phyloP scores from a whole-genome alignment of 53 echinoderm and acorn worm species.

The Arbacia lixula region DNA sequence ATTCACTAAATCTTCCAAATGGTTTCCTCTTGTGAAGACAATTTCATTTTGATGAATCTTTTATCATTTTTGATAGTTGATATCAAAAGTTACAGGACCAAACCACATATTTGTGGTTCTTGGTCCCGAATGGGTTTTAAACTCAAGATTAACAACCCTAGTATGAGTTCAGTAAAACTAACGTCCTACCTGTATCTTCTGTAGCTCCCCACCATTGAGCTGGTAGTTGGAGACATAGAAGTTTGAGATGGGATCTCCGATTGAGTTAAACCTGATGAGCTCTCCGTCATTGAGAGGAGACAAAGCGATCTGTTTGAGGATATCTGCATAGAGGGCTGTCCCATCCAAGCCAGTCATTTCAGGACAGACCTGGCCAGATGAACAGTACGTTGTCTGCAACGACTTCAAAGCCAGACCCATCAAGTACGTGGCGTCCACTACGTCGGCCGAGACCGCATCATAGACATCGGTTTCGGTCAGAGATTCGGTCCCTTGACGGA shows the following conservation, averaged over 20 bases:
- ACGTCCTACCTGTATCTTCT: constrained; percentile 59
- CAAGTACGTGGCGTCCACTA: constrained; percentile 78
- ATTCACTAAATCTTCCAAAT: too few relatives aligned
- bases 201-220: background rate
- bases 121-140: too few relatives aligned
- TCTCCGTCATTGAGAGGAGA: constrained; percentile 59
- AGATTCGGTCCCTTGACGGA: constrained; percentile 47
- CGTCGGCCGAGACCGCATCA: constrained; percentile 63
- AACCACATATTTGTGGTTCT: too few relatives aligned
- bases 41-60: too few relatives aligned
- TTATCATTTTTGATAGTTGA: too few relatives aligned
- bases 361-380: constrained; percentile 55
- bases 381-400: constrained; percentile 44
- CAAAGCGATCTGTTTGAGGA: constrained; percentile 44
- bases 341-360: constrained; percentile 67
- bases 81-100: too few relatives aligned
- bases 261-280: constrained; percentile 33
- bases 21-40: too few relatives aligned
- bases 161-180: too few relatives aligned
- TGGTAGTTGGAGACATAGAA: constrained; percentile 81
- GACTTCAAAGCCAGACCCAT: constrained; percentile 64
- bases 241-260: constrained; percentile 63
- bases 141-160: too few relatives aligned
- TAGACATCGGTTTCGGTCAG: constrained; percentile 51
- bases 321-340: constrained; percentile 45